Base-by-base conservation (phyloP, 2,888 invertebrate genomes). In the Dryadula phaetusa region DNA sequence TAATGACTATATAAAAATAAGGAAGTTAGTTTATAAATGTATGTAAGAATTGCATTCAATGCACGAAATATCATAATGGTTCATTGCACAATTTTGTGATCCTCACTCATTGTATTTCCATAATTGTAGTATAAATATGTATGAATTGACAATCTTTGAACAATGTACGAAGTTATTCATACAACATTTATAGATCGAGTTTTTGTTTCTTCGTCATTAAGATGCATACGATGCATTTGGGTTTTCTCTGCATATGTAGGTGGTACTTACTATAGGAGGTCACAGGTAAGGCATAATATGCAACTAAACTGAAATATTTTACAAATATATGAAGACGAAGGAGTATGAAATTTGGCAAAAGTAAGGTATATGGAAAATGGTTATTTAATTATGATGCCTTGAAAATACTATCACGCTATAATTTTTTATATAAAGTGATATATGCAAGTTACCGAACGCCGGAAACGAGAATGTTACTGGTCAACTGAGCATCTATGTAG, bases 111-210 rank as follows among this genome's bases (percentile, higher is more conserved):
- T 90, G 88, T 87, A 87, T 85, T 85, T 83, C 82, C 84, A 86
- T 87, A 89, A 90, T 89, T 88, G 83, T 80, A 78, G 75, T 84
- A 88, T 90, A 85, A 87, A 90, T 90, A 90, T 90, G 85, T 84
- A 90, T 90, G 88, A 84, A 83, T 81, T 81, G 82, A 82, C 80
- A 82, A 82, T 81, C 79, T 81, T 80, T 78, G 79, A 77, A 82
- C 79, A 81, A 81, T 83, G 81, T 84, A 82, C 81, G 80, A 82
- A 83, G 81, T 82, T 85, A 83, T 85, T 85, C 82, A 84, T 85
- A 84, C n/a, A n/a, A n/a, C n/a, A n/a, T n/a, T 79, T 82, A 84
- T 16, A 52, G 10, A 52, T 82, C 83, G 77, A 81, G 81, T 89
- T 90, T 90, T 91, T 90, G 85, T 84, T 79, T 74, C 79, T 72